Conservation (phyloP, 2,888 invertebrate genomes). For the Digitonthophagus gazella region DNA sequence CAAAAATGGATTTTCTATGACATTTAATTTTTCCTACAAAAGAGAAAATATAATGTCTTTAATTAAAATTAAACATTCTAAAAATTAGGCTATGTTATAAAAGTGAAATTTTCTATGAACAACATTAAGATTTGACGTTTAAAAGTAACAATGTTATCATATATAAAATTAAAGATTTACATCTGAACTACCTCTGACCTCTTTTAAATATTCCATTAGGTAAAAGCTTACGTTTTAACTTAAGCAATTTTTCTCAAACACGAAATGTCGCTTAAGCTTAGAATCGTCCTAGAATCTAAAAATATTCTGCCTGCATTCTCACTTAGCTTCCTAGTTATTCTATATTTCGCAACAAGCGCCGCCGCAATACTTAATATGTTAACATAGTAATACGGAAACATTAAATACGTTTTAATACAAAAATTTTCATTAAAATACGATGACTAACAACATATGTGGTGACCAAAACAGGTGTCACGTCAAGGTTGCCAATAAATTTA, state of each 20-base stretch:
- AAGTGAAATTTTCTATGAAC: too few species aligned
- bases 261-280: not conserved
- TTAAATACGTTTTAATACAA: too few species aligned
- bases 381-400: not conserved
- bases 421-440: not conserved
- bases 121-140: too few species aligned
- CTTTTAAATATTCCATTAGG: not conserved
- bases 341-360: not conserved
- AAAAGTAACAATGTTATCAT: too few species aligned
- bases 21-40: too few species aligned
- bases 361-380: not conserved
- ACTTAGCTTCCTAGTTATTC: not conserved
- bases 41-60: too few species aligned
- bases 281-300: slow-evolving; percentile 8
- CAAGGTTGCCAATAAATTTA: too few species aligned
- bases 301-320: slow-evolving; percentile 12
- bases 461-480: not conserved
- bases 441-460: not conserved
- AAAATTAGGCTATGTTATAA: too few species aligned
- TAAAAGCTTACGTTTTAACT: not conserved
- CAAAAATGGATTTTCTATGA: too few species aligned
- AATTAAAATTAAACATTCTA: too few species aligned
- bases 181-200: too few species aligned
- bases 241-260: not conserved
- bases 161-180: too few species aligned